phyloP scores from a whole-genome alignment of 2,113 vertebrate species.

The Epinephelus fuscoguttatus region DNA sequence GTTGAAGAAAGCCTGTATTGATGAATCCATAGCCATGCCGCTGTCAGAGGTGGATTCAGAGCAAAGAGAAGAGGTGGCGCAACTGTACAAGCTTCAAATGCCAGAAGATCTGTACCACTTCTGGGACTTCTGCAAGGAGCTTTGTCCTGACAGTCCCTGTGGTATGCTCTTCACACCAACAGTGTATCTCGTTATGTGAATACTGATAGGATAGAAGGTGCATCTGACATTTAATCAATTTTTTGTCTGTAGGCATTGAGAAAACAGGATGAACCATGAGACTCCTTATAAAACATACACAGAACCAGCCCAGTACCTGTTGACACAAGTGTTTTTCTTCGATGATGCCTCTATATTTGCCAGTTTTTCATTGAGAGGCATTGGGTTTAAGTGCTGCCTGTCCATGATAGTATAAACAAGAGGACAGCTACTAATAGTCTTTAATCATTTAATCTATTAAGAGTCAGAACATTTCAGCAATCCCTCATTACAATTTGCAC shows the following conservation, averaged over 20 bases:
- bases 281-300: background rate
- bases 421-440: background rate
- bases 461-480: background rate
- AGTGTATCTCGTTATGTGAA: background rate
- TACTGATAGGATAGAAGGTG: background rate
- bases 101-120: constrained; percentile 96
- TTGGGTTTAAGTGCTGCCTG: background rate
- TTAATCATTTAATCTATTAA: background rate
- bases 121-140: constrained; percentile 93
- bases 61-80: constrained; percentile 85
- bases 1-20: constrained; percentile 84
- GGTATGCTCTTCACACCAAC: constrained; percentile 79
- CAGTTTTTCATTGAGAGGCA: background rate
- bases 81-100: constrained; percentile 88
- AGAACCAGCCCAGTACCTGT: background rate
- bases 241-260: background rate
- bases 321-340: background rate
- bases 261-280: background rate
- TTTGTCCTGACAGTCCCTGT: constrained; percentile 88
- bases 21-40: constrained; percentile 23
- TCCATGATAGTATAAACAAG: background rate
- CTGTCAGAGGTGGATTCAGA: constrained; percentile 61
- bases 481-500: background rate
- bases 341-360: background rate
- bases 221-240: constrained; percentile 26